A percentile compares a stretch with the other conserved stretches of the same genome.
Conservation (phyloP, 2,797 vertebrate species). For the Falco naumanni region DNA sequence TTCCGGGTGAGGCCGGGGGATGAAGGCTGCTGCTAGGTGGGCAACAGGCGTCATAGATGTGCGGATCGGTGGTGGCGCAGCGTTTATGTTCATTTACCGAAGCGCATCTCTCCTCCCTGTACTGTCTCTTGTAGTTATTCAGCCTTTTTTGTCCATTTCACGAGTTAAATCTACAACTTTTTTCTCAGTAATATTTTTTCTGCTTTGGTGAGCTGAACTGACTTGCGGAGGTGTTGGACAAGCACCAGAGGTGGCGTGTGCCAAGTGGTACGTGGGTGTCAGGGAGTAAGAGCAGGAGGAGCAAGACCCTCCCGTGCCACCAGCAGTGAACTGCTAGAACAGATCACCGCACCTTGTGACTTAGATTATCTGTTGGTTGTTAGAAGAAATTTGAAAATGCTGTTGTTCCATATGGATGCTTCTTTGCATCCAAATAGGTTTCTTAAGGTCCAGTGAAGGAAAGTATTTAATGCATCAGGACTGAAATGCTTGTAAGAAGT, state of each 20-base stretch:
- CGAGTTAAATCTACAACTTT: fast-evolving
- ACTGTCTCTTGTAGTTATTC: not conserved
- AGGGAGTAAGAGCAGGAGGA: not conserved
- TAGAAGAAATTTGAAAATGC: not conserved
- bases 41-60: not conserved
- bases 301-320: fast-evolving
- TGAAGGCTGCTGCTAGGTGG: not conserved
- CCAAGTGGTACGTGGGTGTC: not conserved
- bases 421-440: not conserved
- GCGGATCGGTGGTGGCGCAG: not conserved
- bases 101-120: not conserved
- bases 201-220: not conserved
- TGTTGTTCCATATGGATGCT: not conserved
- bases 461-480: not conserved
- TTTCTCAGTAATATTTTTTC: not conserved
- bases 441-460: not conserved
- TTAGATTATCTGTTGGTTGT: not conserved
- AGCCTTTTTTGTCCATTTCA: not conserved
- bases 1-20: not conserved
- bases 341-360: not conserved
- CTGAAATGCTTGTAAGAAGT: not conserved
- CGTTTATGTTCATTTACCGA: not conserved
- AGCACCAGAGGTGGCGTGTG: not conserved
- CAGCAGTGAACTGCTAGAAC: not conserved
- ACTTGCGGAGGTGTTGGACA: not conserved